Conservation (phyloP, 2,888 invertebrate genomes). For the Phengaris alcon region DNA sequence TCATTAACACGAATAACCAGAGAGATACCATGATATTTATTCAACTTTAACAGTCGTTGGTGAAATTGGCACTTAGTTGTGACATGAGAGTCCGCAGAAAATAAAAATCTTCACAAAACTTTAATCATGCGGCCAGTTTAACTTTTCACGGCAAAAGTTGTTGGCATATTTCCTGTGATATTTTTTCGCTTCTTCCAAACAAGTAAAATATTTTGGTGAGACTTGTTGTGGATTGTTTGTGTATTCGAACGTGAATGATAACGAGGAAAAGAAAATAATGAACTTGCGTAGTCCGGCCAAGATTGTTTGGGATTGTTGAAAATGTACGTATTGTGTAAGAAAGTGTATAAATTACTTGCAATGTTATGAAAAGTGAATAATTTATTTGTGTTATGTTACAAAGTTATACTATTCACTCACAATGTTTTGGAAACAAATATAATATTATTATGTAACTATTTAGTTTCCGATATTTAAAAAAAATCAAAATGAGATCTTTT, state of each 20-base stretch:
- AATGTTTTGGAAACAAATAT: no score
- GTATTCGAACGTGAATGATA: conserved; percentile 11
- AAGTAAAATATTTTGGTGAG: background rate
- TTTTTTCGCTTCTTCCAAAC: background rate
- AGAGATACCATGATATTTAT: no score
- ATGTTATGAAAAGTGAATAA: no score
- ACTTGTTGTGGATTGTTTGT: conserved; percentile 15
- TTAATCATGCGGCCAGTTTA: conserved; percentile 11
- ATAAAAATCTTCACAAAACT: background rate
- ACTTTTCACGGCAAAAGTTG: background rate
- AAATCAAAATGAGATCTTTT: no score
- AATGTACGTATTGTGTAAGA: background rate
- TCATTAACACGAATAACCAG: no score
- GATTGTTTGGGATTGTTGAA: background rate
- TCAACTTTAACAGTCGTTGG: no score
- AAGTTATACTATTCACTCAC: no score
- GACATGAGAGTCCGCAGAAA: background rate
- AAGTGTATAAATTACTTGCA: no score
- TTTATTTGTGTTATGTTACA: no score
- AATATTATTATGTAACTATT: no score
- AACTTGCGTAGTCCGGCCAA: background rate
- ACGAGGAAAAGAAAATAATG: conserved; percentile 8
- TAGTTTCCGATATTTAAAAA: no score
- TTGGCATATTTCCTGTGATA: conserved; percentile 12
- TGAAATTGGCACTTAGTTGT: no score